Evolutionary conservation across 1,140 invertebrate species (phyloP).

Genomic region (Vanessa atalanta): DNA sequence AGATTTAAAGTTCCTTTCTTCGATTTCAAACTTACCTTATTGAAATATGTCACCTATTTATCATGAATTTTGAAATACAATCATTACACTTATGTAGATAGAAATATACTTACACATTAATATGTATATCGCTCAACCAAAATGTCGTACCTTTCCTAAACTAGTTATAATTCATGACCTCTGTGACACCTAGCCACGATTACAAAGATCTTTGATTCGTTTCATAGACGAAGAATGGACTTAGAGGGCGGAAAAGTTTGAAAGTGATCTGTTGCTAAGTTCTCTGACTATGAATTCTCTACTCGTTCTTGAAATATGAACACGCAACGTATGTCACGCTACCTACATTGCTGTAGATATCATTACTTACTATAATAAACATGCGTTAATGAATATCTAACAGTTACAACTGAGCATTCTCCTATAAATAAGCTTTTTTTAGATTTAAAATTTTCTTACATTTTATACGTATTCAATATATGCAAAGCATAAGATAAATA

Average conservation of each 20-base stretch:
- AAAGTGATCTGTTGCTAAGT: too few species aligned
- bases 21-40: not conserved
- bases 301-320: not conserved
- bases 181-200: too few species aligned
- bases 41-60: slow-evolving; percentile 3
- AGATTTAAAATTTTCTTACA: too few species aligned
- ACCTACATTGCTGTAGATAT: not conserved
- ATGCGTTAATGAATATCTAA: too few species aligned
- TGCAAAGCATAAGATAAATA: too few species aligned
- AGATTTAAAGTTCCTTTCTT: slow-evolving; percentile 10
- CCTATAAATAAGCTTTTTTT: too few species aligned
- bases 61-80: not conserved
- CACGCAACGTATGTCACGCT: not conserved
- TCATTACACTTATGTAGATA: slow-evolving; percentile 1
- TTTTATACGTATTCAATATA: too few species aligned
- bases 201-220: too few species aligned
- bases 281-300: too few species aligned
- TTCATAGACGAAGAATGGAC: too few species aligned
- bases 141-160: not conserved
- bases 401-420: too few species aligned
- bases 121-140: not conserved
- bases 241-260: too few species aligned
- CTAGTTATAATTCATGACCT: not conserved
- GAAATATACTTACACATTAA: slow-evolving; percentile 6
- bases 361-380: not conserved